Evolutionary conservation across 2,888 invertebrate species (phyloP), one percentile per base, ranked within the genome.

Genomic region (Xylota segnis): DNA sequence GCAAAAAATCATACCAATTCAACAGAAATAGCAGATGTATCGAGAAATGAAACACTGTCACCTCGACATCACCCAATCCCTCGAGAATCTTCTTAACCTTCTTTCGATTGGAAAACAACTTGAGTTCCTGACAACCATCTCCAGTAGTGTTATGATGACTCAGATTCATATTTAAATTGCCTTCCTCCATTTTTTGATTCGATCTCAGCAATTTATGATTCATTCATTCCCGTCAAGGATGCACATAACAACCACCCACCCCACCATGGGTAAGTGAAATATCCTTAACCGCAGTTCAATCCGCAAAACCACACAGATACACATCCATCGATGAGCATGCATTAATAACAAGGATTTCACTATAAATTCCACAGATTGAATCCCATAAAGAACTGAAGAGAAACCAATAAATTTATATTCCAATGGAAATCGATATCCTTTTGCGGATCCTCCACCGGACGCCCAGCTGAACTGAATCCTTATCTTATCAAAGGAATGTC

Each of bases 361-460:
- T 54, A 54, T 54, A 68, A 54, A 68, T 54, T 68, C 68, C 54
- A 29, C 27, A 68, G 40, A 68, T 68, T 56, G 34, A 32, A 34
- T 14, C 32, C 10, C 71, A 34, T 71, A 71, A 71, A 45, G 47
- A 58, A 58, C 32, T n/a, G 47, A 45, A 58, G 9, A 12, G 45
- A 59, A 23, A 47, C 47, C 71, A 23, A 47, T 58, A 59, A 58
- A 70, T 70, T n/a, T n/a, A 70, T 58, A 70, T 32, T 16, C 45
- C 32, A 58, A 58, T 18, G 14, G 43, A n/a, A 54, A 70, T 58
- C 45, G 71, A 45, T 59, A 58, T 47, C 47, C 45, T 58, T 37
- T 18, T 18, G 18, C n/a, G 32, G 34, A 23, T n/a, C n/a, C 12
- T 14, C 27, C 14, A n/a, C 52, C n/a, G 29, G 27, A 47, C 7